A percentile compares a stretch with the other conserved stretches of the same genome.
phyloP scores from a whole-genome alignment of 2,113 vertebrate genomes.

The Zapornia atra region DNA sequence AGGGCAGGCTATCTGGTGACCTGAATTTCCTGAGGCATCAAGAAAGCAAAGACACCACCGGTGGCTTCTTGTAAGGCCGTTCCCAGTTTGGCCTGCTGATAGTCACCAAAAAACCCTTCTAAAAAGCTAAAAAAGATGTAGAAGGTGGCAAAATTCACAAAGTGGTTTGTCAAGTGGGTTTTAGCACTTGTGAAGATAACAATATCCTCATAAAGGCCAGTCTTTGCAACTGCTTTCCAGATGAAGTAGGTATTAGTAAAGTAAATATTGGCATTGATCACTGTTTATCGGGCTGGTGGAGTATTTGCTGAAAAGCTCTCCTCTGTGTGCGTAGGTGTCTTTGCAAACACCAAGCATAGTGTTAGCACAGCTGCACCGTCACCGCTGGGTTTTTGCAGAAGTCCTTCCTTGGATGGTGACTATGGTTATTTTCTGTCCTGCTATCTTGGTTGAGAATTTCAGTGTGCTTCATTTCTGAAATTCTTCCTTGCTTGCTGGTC shows the following conservation, averaged over 20 bases:
- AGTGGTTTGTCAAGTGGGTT: not conserved
- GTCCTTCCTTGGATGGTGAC: not conserved
- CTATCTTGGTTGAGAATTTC: conserved; percentile 43
- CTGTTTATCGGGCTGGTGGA: not conserved
- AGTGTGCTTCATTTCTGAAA: conserved; percentile 26
- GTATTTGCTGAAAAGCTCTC: not conserved
- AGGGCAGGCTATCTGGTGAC: not conserved
- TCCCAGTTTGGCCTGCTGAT: not conserved
- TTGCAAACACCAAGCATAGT: not conserved
- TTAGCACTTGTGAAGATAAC: not conserved
- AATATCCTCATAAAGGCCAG: not conserved
- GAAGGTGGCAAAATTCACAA: not conserved
- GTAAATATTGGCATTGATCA: not conserved
- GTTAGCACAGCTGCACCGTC: conserved; percentile 35
- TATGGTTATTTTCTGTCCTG: conserved; percentile 2
- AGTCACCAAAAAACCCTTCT: not conserved
- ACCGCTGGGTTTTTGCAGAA: not conserved
- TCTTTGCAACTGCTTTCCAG: not conserved
- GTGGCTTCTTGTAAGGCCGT: not conserved
- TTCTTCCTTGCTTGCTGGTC: not conserved
- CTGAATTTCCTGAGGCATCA: not conserved
- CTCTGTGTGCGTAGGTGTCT: not conserved
- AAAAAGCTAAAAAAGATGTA: not conserved
- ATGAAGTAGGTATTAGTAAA: not conserved
- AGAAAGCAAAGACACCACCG: not conserved